These are phyloP conservation scores for Horisme vitalbata DNA, from an alignment of 2,888 invertebrate genomes.

Conservation along the genomic window DNA sequence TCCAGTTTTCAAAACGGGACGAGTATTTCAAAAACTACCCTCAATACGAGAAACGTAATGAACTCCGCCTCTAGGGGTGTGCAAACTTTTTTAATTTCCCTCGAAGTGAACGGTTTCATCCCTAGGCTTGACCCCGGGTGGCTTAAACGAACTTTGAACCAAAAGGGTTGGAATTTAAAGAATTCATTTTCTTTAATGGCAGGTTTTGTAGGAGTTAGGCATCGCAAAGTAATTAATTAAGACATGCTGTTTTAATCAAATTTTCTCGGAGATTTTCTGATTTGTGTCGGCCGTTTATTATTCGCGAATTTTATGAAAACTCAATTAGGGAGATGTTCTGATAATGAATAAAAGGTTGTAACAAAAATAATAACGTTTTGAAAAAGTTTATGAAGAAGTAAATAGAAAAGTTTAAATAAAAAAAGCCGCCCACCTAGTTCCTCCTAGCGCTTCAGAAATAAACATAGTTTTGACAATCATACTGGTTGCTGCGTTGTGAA, in stretches of 20 bases:
- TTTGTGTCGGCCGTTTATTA: not conserved
- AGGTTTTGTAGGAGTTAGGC: conserved; percentile 29
- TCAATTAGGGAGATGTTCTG: conserved; percentile 8
- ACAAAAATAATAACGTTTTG: too few species aligned
- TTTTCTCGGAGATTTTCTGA: conserved; percentile 8
- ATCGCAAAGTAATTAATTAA: conserved; percentile 30
- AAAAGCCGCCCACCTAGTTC: too few species aligned
- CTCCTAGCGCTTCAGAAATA: too few species aligned
- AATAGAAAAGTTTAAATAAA: too few species aligned
- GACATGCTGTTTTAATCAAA: conserved; percentile 30
- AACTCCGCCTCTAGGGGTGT: conserved; percentile 29
- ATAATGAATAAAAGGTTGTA: too few species aligned
- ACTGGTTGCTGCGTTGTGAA: too few species aligned
- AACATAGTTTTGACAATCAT: too few species aligned
- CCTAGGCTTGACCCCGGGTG: conserved; percentile 29
- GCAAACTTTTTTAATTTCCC: conserved; percentile 58
- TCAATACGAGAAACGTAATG: conserved; percentile 39
- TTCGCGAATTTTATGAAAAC: not conserved
- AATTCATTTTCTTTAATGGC: conserved; percentile 31
- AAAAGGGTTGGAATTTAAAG: conserved; percentile 27
- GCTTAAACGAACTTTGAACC: conserved; percentile 37
- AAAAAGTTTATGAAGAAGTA: too few species aligned
- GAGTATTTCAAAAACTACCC: conserved; percentile 33
- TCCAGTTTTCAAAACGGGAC: conserved; percentile 13
- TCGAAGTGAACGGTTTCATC: conserved; percentile 43